Evolutionary conservation across 2,888 invertebrate species (phyloP), one percentile per base, ranked within the genome.

Genomic region (Dolichopus griseipennis): DNA sequence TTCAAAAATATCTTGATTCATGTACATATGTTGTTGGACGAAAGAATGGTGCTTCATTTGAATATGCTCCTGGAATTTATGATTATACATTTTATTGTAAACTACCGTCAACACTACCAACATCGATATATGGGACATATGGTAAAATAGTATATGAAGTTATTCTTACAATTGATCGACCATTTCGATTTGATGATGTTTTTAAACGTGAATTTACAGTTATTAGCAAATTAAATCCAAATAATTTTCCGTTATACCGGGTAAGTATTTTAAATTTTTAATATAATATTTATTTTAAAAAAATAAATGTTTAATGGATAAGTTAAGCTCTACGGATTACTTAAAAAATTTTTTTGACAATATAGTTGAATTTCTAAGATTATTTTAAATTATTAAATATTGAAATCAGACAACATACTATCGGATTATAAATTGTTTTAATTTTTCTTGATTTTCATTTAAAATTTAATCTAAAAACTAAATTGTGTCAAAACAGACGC

Each of bases 91-190:
- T 64, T 20, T 20, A 6, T 20, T 64, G 64, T 34, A 0, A 2
- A 9, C 37, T 79, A 70, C 79, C 79, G 8, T 74, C 75, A 21
- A 79, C 88, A 69, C 81, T 92, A 68, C 93, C 93, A 12, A 90
- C 90, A 12, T 90, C 90, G 2, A 92, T 91, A 78, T 88, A 88
- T 76, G 89, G 89, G 2, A 84, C 88, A 74, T 83, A 83, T 79
- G 91, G 93, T 0, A 85, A 87, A 75, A 86, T 95, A 34, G 84
- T 89, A 41, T 95, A 94, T 76, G 88, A 87, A 5, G 85, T 92
- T 10, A 90, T 90, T 76, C 88, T 90, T 21, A 87, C 86, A 5
- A 82, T 95, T 27, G 93, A 93, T 77, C 85, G 91, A 37, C 92
- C 93, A 15, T 92, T 91, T 89, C 91, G 90, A 75, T 90, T 90